phyloP scores from a whole-genome alignment of 2,797 vertebrate species.

The Oreochromis mossambicus region DNA sequence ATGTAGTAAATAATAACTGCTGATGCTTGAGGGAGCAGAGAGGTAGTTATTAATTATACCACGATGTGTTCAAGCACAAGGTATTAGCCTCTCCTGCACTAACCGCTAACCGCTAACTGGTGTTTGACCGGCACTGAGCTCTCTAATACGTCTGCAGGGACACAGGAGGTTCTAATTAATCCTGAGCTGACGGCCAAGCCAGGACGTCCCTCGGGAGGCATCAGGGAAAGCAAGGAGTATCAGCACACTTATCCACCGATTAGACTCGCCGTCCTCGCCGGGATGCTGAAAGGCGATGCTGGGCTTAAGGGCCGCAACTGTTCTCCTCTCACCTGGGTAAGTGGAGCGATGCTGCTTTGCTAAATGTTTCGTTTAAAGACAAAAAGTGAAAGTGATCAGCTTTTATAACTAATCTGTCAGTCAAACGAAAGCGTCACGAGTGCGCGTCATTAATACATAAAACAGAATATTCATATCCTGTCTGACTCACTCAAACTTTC shows the following conservation, averaged over 20 bases:
- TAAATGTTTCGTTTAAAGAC: not conserved
- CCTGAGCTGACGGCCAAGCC: constrained; percentile 70
- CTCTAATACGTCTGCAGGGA: constrained; percentile 78
- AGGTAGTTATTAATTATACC: constrained; percentile 67
- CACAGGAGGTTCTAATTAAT: constrained; percentile 77
- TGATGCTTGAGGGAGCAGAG: constrained; percentile 9
- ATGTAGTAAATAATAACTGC: constrained; percentile 46
- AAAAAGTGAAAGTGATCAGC: not conserved
- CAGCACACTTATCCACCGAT: constrained; percentile 70
- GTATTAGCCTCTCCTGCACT: constrained; percentile 65
- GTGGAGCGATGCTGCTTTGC: not conserved
- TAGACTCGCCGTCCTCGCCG: constrained; percentile 59
- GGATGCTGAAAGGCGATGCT: constrained; percentile 49
- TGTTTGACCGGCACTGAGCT: constrained; percentile 78
- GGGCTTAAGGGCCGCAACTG: constrained; percentile 32
- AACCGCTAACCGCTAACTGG: constrained; percentile 75
- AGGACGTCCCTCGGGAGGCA: constrained; percentile 63
- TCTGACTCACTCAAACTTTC: constrained; percentile 59
- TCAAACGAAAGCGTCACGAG: constrained; percentile 28
- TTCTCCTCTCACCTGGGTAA: constrained; percentile 21
- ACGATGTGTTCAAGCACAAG: constrained; percentile 57
- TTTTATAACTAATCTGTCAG: constrained; percentile 38
- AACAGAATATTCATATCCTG: constrained; percentile 68
- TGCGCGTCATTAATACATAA: constrained; percentile 20
- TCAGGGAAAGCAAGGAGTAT: constrained; percentile 60